Conservation (phyloP, 1,140 invertebrate species). For the Achatina immaculata region DNA sequence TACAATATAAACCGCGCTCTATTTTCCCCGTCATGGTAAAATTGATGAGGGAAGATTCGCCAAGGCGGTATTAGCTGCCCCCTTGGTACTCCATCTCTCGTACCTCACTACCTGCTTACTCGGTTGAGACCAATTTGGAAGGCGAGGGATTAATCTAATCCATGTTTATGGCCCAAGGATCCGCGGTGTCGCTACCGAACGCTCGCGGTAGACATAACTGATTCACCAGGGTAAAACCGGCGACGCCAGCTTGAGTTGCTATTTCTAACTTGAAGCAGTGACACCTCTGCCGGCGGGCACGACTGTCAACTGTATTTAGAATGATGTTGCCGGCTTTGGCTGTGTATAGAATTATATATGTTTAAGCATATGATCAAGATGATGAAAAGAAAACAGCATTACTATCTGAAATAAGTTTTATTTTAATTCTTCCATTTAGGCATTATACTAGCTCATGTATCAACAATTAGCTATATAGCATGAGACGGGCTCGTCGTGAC, state of each 20-base stretch:
- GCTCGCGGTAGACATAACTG: not conserved
- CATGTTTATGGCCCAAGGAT: not conserved
- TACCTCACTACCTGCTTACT: not conserved
- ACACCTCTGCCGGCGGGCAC: not conserved
- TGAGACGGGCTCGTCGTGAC: no score
- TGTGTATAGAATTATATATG: no score
- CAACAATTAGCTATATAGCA: no score
- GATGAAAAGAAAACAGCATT: no score
- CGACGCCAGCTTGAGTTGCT: not conserved
- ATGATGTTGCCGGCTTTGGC: no score
- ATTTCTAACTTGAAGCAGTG: not conserved
- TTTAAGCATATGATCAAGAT: no score
- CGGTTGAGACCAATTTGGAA: slow-evolving; percentile 6
- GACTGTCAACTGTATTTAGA: not conserved
- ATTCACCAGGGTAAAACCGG: not conserved
- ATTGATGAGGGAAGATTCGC: not conserved
- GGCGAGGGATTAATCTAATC: slow-evolving; percentile 20
- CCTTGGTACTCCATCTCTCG: not conserved
- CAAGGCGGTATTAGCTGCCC: not conserved
- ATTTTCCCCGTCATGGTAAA: not conserved
- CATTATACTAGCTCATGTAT: no score
- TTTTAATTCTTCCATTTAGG: no score
- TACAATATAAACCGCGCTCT: not conserved
- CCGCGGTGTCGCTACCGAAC: not conserved
- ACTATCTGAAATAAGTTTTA: no score